These are phyloP conservation scores for Oryzias celebensis DNA, from an alignment of 2,113 vertebrate genomes.

Conservation along the genomic window DNA sequence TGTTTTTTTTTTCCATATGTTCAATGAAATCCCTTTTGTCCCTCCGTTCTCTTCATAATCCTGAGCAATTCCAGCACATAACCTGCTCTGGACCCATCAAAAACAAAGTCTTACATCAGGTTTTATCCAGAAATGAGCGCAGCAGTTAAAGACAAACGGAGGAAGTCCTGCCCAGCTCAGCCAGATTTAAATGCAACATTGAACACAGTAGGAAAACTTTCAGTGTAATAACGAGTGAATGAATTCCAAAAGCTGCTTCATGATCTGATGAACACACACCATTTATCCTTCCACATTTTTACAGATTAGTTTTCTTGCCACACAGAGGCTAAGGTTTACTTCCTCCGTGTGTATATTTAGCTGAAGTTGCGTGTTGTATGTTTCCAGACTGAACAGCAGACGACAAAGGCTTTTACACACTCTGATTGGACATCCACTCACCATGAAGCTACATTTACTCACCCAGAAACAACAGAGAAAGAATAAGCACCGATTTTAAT, in stretches of 20 bases:
- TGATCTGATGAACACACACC: constrained; percentile 47
- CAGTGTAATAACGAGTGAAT: constrained; percentile 45
- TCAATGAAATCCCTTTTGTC: no score
- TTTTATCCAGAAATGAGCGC: no score
- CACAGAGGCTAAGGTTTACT: constrained; percentile 11
- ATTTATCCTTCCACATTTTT: constrained; percentile 47
- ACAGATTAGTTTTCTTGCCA: constrained; percentile 1
- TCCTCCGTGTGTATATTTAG: constrained; percentile 12
- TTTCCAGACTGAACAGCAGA: no score
- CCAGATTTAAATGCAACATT: constrained; percentile 50
- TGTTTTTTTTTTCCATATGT: background rate
- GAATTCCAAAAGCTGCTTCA: constrained; percentile 50
- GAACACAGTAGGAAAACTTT: constrained; percentile 46
- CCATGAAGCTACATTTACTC: constrained; percentile 13
- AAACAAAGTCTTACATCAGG: no score
- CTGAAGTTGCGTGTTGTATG: background rate
- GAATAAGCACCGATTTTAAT: constrained; percentile 7
- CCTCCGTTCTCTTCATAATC: no score
- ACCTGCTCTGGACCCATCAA: no score
- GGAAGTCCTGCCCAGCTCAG: constrained; percentile 29
- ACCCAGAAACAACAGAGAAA: constrained; percentile 29
- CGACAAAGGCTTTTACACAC: constrained; percentile 5
- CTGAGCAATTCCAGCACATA: no score
- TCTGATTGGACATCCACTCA: constrained; percentile 24
- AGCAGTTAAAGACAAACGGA: constrained; percentile 15